These are phyloP conservation scores for Sinelater perroti DNA, from an alignment of 2,888 invertebrate genomes.

Conservation along the genomic window DNA sequence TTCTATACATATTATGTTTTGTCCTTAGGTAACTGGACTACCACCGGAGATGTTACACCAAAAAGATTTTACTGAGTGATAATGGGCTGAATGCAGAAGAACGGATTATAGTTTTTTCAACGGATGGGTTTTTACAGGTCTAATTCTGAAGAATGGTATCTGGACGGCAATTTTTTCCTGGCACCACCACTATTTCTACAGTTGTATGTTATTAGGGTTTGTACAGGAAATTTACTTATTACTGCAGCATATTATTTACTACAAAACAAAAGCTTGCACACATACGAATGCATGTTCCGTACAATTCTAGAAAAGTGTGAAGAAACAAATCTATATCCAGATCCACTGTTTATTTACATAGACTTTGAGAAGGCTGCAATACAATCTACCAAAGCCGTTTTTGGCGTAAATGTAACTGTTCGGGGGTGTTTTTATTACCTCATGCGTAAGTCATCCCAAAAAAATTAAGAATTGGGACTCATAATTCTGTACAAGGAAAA, in stretches of 20 bases:
- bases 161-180: not conserved
- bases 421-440: slow-evolving; percentile 1
- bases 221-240: not conserved
- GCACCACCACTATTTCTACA: slow-evolving; percentile 8
- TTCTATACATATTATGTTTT: no score
- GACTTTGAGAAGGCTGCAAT: slow-evolving; percentile 11
- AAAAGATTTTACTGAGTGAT: not conserved
- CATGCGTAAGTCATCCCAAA: no score
- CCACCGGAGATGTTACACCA: not conserved
- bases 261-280: not conserved
- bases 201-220: not conserved
- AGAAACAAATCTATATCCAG: not conserved
- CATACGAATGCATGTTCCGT: not conserved
- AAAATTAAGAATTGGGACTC: no score
- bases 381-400: slow-evolving; percentile 5
- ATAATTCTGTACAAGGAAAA: no score
- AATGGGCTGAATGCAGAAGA: not conserved
- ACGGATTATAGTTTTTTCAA: not conserved
- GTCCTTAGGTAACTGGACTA: slow-evolving; percentile 2
- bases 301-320: not conserved
- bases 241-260: not conserved
- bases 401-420: not conserved
- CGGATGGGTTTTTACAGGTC: not conserved
- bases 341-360: slow-evolving; percentile 4
- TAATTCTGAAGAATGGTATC: slow-evolving; percentile 2